Evolutionary conservation across 1,140 invertebrate genomes (phyloP).

Genomic region (Tribolium madens): DNA sequence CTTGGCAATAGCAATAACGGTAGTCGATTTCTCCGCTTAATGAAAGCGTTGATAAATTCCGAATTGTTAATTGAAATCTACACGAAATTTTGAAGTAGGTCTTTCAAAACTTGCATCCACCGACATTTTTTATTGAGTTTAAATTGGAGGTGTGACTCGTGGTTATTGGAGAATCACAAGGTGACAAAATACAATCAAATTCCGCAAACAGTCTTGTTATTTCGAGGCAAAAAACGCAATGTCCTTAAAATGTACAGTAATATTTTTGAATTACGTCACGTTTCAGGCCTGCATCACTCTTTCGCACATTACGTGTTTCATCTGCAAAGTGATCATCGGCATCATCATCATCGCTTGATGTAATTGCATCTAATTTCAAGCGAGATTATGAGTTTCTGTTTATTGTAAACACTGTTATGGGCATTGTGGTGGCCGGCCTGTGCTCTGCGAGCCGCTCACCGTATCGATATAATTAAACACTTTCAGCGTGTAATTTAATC

Average conservation of each 20-base stretch:
- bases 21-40: not conserved
- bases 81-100: too few relatives aligned
- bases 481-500: not conserved
- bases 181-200: not conserved
- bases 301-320: not conserved
- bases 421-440: not conserved
- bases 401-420: not conserved
- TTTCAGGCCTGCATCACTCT: conserved; percentile 2
- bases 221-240: not conserved
- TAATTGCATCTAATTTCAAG: not conserved
- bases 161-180: too few relatives aligned
- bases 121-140: too few relatives aligned
- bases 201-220: not conserved
- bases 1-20: not conserved
- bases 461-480: conserved; percentile 15
- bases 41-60: not conserved
- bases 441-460: not conserved
- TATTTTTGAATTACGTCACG: conserved; percentile 18
- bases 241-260: conserved; percentile 6
- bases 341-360: not conserved
- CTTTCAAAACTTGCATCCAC: too few relatives aligned
- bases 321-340: not conserved
- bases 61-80: not conserved
- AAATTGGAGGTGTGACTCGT: too few relatives aligned
- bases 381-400: conserved; percentile 18